Conservation (phyloP, 2,113 vertebrate genomes). For the Nothocercus nigrocapillus region DNA sequence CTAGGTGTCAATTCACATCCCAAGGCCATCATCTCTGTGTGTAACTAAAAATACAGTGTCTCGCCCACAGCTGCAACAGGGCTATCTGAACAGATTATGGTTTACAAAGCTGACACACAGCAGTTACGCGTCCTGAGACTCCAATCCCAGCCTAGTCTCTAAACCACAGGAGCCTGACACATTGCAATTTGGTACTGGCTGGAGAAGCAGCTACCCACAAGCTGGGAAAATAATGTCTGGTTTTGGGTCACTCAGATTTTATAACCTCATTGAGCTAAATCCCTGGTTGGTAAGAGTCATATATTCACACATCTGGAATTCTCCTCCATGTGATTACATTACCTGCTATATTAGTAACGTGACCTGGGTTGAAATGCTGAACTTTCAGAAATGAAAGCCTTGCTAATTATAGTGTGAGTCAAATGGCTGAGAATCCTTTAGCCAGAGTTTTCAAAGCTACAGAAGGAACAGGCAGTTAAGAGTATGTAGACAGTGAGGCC, state of each 20-base stretch:
- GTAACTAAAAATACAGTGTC: background rate
- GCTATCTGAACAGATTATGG: background rate
- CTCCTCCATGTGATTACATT: background rate
- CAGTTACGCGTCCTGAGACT: background rate
- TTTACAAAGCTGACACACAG: background rate
- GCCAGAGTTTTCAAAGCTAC: background rate
- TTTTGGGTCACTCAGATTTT: background rate
- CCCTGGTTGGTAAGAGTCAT: background rate
- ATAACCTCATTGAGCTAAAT: background rate
- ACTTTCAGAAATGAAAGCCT: background rate
- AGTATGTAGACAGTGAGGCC: background rate
- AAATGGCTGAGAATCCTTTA: background rate
- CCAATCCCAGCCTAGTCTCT: background rate
- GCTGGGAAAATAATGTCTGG: background rate
- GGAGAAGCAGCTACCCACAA: background rate
- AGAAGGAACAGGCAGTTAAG: background rate
- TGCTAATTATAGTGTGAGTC: background rate
- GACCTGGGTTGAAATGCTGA: background rate
- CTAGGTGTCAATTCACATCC: background rate
- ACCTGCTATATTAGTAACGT: background rate
- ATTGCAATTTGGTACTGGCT: background rate
- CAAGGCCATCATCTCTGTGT: background rate
- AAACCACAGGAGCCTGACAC: background rate
- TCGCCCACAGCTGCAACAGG: background rate
- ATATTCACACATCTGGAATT: background rate